These are phyloP conservation scores for Acropora yongei DNA, from an alignment of 64 coral and sea anemone genomes.

Conservation along the genomic window DNA sequence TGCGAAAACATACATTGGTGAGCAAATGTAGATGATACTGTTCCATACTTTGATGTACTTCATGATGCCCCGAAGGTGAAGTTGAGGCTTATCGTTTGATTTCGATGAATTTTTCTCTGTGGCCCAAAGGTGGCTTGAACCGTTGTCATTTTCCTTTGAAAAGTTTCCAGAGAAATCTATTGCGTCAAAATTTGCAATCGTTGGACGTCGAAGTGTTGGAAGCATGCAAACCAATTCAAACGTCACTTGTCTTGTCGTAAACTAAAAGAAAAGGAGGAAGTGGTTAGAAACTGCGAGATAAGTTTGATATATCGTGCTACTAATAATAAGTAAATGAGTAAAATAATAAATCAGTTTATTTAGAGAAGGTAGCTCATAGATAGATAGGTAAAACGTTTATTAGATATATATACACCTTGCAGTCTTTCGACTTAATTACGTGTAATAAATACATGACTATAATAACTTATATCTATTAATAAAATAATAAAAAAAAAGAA, in stretches of 20 bases:
- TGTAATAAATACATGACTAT: no score
- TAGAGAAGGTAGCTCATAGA: no score
- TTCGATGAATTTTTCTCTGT: background rate
- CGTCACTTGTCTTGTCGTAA: constrained; percentile 73
- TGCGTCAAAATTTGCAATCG: background rate
- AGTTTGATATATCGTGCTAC: no score
- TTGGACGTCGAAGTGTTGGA: constrained; percentile 55
- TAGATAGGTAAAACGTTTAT: no score
- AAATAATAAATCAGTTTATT: no score
- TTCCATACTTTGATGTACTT: constrained; percentile 83
- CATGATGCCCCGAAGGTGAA: constrained; percentile 84
- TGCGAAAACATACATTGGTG: constrained; percentile 69
- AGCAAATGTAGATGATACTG: constrained; percentile 89
- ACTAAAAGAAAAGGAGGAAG: constrained; percentile 41
- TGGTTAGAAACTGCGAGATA: no score
- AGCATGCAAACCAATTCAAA: constrained; percentile 83
- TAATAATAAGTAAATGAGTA: background rate
- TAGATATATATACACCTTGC: no score
- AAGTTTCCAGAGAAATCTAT: background rate
- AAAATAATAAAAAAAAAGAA: no score
- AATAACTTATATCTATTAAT: no score
- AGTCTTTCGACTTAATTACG: no score
- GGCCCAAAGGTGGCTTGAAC: background rate
- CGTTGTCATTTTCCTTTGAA: background rate
- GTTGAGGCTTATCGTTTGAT: constrained; percentile 15